These are phyloP conservation scores for Patella ulyssiponensis DNA, from an alignment of 2,888 invertebrate species.

Conservation along the genomic window DNA sequence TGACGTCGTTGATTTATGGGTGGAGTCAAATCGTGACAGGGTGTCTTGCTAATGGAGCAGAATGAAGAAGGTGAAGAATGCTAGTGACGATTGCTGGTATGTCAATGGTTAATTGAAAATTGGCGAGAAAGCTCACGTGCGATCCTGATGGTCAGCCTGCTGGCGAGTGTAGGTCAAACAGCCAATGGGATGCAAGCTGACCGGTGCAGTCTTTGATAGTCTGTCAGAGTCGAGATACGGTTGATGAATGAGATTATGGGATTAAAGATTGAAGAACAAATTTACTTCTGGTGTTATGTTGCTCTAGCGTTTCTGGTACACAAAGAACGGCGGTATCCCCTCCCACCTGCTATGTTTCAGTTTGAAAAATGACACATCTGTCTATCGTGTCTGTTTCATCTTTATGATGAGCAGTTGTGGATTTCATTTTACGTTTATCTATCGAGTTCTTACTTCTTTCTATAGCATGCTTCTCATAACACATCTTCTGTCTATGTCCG, in stretches of 20 bases:
- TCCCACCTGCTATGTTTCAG: conserved; percentile 9
- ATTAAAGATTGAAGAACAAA: not conserved
- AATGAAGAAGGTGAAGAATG: not conserved
- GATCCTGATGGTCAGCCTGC: not conserved
- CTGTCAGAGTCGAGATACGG: not conserved
- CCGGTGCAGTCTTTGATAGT: not conserved
- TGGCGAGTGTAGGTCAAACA: not conserved
- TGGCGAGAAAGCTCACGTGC: not conserved
- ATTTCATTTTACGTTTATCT: too few relatives aligned
- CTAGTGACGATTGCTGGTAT: conserved; percentile 3
- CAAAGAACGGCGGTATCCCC: not conserved
- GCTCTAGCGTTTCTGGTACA: not conserved
- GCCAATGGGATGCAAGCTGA: not conserved
- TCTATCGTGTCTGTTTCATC: conserved; percentile 3
- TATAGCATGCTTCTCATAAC: too few relatives aligned
- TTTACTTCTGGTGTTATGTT: conserved; percentile 2
- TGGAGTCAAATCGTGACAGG: not conserved
- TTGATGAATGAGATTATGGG: not conserved
- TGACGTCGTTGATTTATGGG: conserved; percentile 10
- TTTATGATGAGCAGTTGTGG: not conserved
- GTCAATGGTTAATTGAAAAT: conserved; percentile 8
- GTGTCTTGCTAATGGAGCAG: conserved; percentile 3
- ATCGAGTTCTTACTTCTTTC: too few relatives aligned
- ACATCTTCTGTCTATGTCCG: too few relatives aligned
- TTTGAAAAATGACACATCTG: conserved; percentile 12